Evolutionary conservation across 2,113 vertebrate species (phyloP).

Genomic region (Hippocampus abdominalis): DNA sequence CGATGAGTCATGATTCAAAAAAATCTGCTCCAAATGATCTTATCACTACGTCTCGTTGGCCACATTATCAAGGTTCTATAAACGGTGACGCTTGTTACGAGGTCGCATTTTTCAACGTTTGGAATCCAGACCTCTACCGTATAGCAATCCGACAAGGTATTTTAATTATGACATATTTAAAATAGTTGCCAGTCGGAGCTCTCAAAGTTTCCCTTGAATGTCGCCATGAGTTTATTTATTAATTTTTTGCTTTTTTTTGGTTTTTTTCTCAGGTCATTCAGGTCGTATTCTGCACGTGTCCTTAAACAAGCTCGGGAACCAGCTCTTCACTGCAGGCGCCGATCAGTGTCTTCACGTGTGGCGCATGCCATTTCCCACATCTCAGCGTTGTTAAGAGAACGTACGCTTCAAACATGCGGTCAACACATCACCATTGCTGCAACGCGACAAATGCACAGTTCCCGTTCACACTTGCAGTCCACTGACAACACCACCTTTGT

Average conservation of each 20-base stretch:
- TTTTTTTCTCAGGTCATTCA: conserved; percentile 67
- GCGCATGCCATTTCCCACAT: conserved; percentile 34
- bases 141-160: neutral
- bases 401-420: neutral
- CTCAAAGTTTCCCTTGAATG: neutral
- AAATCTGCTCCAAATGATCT: neutral
- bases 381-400: neutral
- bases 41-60: conserved; percentile 3
- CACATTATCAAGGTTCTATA: neutral
- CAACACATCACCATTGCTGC: neutral
- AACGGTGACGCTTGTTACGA: neutral
- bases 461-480: too few species aligned
- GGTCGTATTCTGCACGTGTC: conserved; percentile 70
- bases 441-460: neutral
- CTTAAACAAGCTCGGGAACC: conserved; percentile 57
- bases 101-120: neutral
- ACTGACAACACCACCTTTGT: neutral
- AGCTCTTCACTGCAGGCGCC: conserved; percentile 66
- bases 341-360: conserved; percentile 71
- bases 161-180: neutral
- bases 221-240: neutral
- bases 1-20: neutral
- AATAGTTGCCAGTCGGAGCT: too few species aligned
- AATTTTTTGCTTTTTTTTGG: neutral
- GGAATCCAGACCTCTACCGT: neutral